Evolutionary conservation across 2,797 vertebrate species (phyloP).

Genomic region (Tinamus major): DNA sequence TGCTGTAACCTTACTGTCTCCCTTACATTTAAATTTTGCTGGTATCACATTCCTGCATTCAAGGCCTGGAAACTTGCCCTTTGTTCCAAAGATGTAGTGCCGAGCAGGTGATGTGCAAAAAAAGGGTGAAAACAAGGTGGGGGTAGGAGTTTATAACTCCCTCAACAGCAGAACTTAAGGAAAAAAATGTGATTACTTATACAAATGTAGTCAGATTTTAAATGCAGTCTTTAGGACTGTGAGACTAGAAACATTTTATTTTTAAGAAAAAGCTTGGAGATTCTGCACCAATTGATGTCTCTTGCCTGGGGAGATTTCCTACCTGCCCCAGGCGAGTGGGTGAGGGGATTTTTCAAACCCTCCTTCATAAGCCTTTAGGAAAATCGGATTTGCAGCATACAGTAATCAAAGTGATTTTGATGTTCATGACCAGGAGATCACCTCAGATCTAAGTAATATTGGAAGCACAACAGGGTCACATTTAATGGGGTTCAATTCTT

Average conservation of each 20-base stretch:
- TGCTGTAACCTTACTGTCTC: background rate
- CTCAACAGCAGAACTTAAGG: background rate
- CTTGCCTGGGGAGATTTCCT: constrained; percentile 66
- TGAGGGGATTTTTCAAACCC: constrained; percentile 60
- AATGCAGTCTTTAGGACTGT: constrained; percentile 14
- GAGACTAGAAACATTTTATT: constrained; percentile 45
- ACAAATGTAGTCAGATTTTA: constrained; percentile 39
- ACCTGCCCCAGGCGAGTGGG: constrained; percentile 55
- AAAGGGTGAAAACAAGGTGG: background rate
- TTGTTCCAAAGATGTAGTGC: background rate
- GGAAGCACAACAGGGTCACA: constrained; percentile 18
- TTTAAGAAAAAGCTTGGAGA: constrained; percentile 43
- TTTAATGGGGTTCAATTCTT: constrained; percentile 30
- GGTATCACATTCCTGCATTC: background rate
- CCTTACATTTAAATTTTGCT: background rate
- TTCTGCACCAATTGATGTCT: constrained; percentile 59
- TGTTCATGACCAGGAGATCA: constrained; percentile 47
- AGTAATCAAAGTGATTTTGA: constrained; percentile 63
- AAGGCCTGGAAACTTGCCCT: constrained; percentile 10
- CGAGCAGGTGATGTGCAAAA: background rate
- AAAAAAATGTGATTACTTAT: constrained; percentile 9
- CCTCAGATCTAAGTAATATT: background rate
- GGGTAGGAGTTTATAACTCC: background rate
- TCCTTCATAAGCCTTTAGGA: constrained; percentile 61
- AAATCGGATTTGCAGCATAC: constrained; percentile 34